Conservation (phyloP, 2,113 vertebrate species). For the Alexandromys fortis region DNA sequence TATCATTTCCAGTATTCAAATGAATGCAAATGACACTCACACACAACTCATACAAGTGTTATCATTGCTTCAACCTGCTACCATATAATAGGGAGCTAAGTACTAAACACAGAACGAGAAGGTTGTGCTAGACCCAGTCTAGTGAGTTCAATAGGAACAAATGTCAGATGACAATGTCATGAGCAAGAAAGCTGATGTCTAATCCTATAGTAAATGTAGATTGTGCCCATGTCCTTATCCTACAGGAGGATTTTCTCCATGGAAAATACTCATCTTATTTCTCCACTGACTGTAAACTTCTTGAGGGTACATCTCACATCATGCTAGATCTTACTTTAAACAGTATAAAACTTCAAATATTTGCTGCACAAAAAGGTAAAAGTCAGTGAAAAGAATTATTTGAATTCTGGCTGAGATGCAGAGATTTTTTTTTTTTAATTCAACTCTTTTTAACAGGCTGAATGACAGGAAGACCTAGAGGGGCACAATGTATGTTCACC, state of each 20-base stretch:
- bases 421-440: background rate
- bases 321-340: slow-evolving; percentile 16
- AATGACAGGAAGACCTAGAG: background rate
- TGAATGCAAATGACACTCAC: background rate
- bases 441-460: background rate
- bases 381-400: background rate
- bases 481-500: fast-evolving
- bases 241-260: background rate
- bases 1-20: slow-evolving; percentile 40
- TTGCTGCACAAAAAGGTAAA: slow-evolving; percentile 26
- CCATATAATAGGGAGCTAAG: background rate
- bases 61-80: background rate
- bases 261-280: background rate
- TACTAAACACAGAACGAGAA: background rate
- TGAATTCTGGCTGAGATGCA: background rate
- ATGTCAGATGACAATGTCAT: background rate
- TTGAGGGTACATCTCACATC: background rate
- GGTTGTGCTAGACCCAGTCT: background rate
- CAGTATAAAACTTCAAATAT: slow-evolving; percentile 16
- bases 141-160: background rate
- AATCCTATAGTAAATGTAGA: background rate
- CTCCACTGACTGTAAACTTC: background rate
- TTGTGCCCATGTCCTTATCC: background rate
- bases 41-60: background rate
- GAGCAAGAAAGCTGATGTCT: background rate